Evolutionary conservation across 2,113 vertebrate species (phyloP).

Genomic region (pig (Sus scrofa)): T2T-Sscrofa CM000819.6:133487001-133487500

Average conservation of each 20-base stretch:
- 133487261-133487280: background rate
- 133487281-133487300: background rate
- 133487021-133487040: background rate
- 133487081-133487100: background rate
- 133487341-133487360: background rate
- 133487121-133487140: background rate
- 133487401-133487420: background rate
- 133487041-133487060: background rate
- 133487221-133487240: background rate
- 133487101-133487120: background rate
- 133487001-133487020: background rate
- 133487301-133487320: background rate
- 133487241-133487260: background rate
- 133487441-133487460: background rate
- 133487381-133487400: background rate
- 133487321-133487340: background rate
- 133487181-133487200: background rate
- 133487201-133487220: background rate
- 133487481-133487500: background rate
- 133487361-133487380: background rate
- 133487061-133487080: background rate
- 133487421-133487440: background rate
- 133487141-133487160: background rate
- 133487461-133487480: background rate
- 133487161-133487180: background rate